A percentile compares a stretch with the other conserved stretches of the same genome.
These are phyloP conservation scores for Lateolabrax maculatus DNA, from an alignment of 2,797 vertebrate species.

Conservation along the genomic window DNA sequence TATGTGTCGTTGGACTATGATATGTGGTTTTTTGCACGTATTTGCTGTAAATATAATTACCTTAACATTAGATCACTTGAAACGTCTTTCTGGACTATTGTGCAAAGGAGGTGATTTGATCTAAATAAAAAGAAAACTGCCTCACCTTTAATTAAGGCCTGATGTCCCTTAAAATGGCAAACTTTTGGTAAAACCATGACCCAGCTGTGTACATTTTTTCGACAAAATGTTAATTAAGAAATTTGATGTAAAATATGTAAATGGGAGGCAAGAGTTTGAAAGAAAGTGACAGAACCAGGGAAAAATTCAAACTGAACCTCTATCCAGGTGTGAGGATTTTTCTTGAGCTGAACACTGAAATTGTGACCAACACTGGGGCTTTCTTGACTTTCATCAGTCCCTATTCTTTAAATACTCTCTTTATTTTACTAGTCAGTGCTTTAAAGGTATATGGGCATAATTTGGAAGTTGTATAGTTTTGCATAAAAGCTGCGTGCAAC, in stretches of 20 bases:
- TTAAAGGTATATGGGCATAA: neutral
- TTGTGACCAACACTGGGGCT: neutral
- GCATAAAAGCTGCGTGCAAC: neutral
- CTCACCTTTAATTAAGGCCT: neutral
- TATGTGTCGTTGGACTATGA: neutral
- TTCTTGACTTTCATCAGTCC: no score
- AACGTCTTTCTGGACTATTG: neutral
- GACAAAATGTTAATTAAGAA: neutral
- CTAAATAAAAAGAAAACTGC: neutral
- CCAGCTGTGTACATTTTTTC: neutral
- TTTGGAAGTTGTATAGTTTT: slow-evolving; percentile 2
- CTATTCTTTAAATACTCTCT: neutral
- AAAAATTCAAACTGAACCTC: neutral
- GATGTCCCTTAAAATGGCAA: slow-evolving; percentile 8
- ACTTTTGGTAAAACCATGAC: neutral
- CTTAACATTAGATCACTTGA: neutral
- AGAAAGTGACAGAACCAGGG: neutral
- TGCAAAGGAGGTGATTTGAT: neutral
- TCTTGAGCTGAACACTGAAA: neutral
- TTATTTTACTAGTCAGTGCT: neutral
- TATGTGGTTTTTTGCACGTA: neutral
- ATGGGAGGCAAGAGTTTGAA: neutral
- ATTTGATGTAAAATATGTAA: neutral
- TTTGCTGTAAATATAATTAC: neutral
- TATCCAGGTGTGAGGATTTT: neutral